Evolutionary conservation across 2,113 vertebrate species (phyloP).

Genomic region (Ploceus nigricollis): DNA sequence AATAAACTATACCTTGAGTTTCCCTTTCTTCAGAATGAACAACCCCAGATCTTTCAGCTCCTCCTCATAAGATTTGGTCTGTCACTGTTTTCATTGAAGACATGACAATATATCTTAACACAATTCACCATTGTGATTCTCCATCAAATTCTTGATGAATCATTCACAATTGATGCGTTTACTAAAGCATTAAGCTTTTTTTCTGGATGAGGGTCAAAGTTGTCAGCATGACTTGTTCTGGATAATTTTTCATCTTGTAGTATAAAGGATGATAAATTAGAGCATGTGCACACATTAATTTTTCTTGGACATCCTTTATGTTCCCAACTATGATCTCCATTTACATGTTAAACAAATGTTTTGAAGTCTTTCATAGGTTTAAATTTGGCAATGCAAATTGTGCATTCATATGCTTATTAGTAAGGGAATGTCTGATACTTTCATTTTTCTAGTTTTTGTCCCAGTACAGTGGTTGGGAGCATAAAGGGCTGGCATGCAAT

Average conservation of each 20-base stretch:
- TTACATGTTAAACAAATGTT: neutral
- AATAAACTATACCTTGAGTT: neutral
- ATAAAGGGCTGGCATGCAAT: slow-evolving; percentile 26
- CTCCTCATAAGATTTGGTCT: neutral
- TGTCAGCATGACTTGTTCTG: neutral
- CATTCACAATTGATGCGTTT: neutral
- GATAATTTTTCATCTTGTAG: neutral
- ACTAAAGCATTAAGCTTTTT: neutral
- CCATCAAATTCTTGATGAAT: neutral
- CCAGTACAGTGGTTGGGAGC: neutral
- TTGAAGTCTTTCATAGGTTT: neutral
- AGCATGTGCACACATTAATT: neutral
- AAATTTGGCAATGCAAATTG: neutral
- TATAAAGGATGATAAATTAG: neutral
- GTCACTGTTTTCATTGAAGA: neutral
- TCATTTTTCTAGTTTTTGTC: neutral
- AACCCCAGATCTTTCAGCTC: neutral
- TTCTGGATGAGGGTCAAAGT: neutral
- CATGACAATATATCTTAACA: neutral
- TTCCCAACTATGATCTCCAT: neutral
- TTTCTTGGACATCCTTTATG: neutral
- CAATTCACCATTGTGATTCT: neutral
- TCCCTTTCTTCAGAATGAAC: neutral
- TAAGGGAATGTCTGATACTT: neutral
- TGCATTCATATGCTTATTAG: neutral